Conservation (phyloP, 1,140 invertebrate species). For the Zaprionus inermis region DNA sequence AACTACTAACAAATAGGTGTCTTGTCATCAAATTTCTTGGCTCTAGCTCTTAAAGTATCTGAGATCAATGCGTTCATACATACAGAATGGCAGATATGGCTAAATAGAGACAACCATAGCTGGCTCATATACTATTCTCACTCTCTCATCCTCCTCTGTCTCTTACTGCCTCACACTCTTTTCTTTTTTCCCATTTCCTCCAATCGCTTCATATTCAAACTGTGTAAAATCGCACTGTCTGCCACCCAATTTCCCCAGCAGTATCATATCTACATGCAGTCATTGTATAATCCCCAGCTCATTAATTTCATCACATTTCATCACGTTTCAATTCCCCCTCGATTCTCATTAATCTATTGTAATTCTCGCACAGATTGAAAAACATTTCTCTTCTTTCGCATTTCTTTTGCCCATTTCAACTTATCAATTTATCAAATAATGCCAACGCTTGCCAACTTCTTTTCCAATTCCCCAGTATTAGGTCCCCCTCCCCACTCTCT, state of each 20-base stretch:
- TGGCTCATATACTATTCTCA: no score
- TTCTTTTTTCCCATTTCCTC: no score
- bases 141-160: no score
- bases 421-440: conserved; percentile 46
- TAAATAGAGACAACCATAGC: no score
- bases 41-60: no score
- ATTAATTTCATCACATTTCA: conserved; percentile 13
- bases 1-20: no score
- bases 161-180: no score
- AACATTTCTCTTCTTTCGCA: conserved; percentile 10
- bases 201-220: no score
- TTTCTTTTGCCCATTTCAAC: conserved; percentile 21
- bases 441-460: conserved; percentile 28
- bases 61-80: no score
- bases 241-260: background rate
- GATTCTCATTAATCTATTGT: conserved; percentile 23
- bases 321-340: background rate
- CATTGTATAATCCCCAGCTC: conserved; percentile 9
- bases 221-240: background rate
- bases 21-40: no score
- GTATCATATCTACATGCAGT: conserved; percentile 2
- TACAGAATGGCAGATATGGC: no score
- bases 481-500: background rate
- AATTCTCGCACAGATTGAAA: conserved; percentile 11
- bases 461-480: conserved; percentile 22